Evolutionary conservation across 2,888 invertebrate species (phyloP).

Genomic region (Molanna angustata): DNA sequence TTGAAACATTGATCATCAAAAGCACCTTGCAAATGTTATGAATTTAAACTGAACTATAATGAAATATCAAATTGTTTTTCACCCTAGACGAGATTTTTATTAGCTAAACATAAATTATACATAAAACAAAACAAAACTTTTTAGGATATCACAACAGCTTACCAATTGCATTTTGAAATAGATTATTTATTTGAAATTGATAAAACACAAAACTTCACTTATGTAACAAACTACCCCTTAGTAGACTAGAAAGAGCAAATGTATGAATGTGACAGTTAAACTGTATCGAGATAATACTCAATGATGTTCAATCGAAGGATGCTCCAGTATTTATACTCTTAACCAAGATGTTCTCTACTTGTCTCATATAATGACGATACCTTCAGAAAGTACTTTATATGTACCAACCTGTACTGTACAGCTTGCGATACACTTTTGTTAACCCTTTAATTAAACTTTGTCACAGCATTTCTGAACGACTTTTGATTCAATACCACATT

Average conservation of each 20-base stretch:
- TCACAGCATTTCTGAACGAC: no score
- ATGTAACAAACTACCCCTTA: constrained; percentile 11
- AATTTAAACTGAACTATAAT: no score
- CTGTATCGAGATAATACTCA: constrained; percentile 29
- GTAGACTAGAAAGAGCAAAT: constrained; percentile 4
- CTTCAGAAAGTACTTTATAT: constrained; percentile 24
- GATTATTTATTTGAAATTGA: constrained; percentile 5
- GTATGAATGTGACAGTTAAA: constrained; percentile 27
- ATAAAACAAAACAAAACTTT: no score
- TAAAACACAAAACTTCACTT: constrained; percentile 16
- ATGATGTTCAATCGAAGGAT: constrained; percentile 30
- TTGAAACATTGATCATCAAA: no score
- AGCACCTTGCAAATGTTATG: no score
- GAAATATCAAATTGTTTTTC: no score
- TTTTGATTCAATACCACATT: no score
- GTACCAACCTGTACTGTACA: constrained; percentile 17
- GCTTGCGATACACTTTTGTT: constrained; percentile 20
- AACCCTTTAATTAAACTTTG: no score
- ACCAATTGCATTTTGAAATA: constrained; percentile 35
- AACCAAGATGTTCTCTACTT: constrained; percentile 31
- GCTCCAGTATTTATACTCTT: constrained; percentile 34
- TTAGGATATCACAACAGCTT: no score
- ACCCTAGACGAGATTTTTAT: no score
- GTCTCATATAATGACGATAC: constrained; percentile 29
- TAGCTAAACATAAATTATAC: no score